Evolutionary conservation across 2,888 invertebrate species (phyloP).

Genomic region (Oxycera nigricornis): DNA sequence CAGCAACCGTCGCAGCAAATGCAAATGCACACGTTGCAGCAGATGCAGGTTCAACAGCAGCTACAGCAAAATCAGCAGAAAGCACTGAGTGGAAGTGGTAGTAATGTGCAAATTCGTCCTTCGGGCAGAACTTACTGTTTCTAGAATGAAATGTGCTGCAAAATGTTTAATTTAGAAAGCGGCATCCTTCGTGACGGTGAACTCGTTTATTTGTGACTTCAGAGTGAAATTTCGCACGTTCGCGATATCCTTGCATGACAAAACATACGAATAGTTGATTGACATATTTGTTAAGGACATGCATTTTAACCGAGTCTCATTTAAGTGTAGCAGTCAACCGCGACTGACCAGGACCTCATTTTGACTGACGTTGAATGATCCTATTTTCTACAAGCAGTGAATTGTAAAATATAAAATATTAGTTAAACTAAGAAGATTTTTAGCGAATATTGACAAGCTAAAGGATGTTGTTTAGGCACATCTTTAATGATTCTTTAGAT

Average conservation of each 20-base stretch:
- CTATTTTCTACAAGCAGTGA: conserved; percentile 27
- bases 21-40: conserved; percentile 42
- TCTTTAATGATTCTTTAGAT: conserved; percentile 12
- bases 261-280: conserved; percentile 15
- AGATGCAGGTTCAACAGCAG: conserved; percentile 20
- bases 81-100: conserved; percentile 45
- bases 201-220: conserved; percentile 56
- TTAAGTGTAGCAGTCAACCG: conserved; percentile 26
- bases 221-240: background rate
- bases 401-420: conserved; percentile 23
- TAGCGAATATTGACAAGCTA: conserved; percentile 38
- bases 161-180: conserved; percentile 47
- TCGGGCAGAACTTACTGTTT: conserved; percentile 59
- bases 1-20: conserved; percentile 27
- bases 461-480: background rate
- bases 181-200: conserved; percentile 48
- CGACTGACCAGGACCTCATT: conserved; percentile 16
- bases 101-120: conserved; percentile 53
- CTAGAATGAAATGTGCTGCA: conserved; percentile 55
- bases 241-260: background rate
- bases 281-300: conserved; percentile 4
- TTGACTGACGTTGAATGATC: conserved; percentile 34
- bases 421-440: conserved; percentile 8
- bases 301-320: conserved; percentile 7
- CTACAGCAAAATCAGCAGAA: conserved; percentile 48